Conservation (phyloP, 2,888 invertebrate species). For the Eueremaeus valkanovi region DNA sequence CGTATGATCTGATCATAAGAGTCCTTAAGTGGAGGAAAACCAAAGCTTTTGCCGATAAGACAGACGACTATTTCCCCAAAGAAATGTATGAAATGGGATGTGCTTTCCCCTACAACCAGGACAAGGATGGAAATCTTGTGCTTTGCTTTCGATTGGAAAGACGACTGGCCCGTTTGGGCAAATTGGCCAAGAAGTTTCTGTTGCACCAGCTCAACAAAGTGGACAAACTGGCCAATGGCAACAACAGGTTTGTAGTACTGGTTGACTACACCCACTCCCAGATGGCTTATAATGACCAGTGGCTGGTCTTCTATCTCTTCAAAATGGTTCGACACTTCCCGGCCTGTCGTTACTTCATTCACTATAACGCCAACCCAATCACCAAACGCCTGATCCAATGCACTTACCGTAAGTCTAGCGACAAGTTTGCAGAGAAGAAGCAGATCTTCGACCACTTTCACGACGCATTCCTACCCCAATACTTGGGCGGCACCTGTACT, state of each 20-base stretch:
- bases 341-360: not conserved
- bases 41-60: not conserved
- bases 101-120: constrained; percentile 4
- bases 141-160: not conserved
- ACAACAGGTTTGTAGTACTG: constrained; percentile 4
- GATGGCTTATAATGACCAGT: not conserved
- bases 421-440: constrained; percentile 16
- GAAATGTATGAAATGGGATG: constrained; percentile 18
- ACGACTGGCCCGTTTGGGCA: not conserved
- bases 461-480: not conserved
- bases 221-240: constrained; percentile 8
- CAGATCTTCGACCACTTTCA: constrained; percentile 20
- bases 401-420: constrained; percentile 2
- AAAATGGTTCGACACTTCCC: not conserved
- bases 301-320: not conserved
- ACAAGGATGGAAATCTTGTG: constrained; percentile 16
- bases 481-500: constrained; percentile 18
- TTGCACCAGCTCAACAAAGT: constrained; percentile 2
- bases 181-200: not conserved
- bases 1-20: not conserved
- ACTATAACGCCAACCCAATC: not conserved
- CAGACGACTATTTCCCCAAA: not conserved
- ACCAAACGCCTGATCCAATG: not conserved
- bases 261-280: not conserved
- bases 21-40: not conserved